Evolutionary conservation across 2,888 invertebrate genomes (phyloP).

Genomic region (Elmis aenea): DNA sequence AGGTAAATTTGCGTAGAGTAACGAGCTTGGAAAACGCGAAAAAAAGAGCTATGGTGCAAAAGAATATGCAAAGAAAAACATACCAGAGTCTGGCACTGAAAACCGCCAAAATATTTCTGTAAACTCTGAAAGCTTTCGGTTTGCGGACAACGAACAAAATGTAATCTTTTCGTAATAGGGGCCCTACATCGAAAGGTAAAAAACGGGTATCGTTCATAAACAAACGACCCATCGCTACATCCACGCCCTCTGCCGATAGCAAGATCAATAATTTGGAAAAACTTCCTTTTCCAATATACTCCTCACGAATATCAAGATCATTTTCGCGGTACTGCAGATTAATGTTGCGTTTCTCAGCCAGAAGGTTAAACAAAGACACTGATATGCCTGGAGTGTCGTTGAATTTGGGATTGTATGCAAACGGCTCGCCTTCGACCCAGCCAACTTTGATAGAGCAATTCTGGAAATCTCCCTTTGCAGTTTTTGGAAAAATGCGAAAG

Average conservation of each 20-base stretch:
- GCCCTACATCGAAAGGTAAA: slow-evolving; percentile 21
- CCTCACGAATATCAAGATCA: no score
- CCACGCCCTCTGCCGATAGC: slow-evolving; percentile 1
- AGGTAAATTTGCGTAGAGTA: no score
- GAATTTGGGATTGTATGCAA: slow-evolving; percentile 7
- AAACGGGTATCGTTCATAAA: slow-evolving; percentile 22
- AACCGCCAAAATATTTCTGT: slow-evolving; percentile 19
- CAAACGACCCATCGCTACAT: slow-evolving; percentile 24
- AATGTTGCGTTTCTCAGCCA: slow-evolving; percentile 9
- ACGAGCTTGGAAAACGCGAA: slow-evolving; percentile 4
- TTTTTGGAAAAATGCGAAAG: no score
- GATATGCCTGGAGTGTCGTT: slow-evolving; percentile 11
- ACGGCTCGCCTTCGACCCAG: slow-evolving; percentile 14
- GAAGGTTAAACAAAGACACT: slow-evolving; percentile 12
- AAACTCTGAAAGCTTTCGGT: slow-evolving; percentile 14
- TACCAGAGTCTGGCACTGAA: slow-evolving; percentile 20
- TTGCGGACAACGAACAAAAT: slow-evolving; percentile 14
- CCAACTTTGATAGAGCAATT: slow-evolving; percentile 13
- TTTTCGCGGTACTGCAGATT: no score
- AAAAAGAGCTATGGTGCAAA: slow-evolving; percentile 1
- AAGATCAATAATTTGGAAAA: no score
- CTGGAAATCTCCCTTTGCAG: no score
- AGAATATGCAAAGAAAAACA: no score
- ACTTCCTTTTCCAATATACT: no score
- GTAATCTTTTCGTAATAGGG: slow-evolving; percentile 20